Conservation (phyloP, 2,888 invertebrate genomes). For the Pecten maximus region DNA sequence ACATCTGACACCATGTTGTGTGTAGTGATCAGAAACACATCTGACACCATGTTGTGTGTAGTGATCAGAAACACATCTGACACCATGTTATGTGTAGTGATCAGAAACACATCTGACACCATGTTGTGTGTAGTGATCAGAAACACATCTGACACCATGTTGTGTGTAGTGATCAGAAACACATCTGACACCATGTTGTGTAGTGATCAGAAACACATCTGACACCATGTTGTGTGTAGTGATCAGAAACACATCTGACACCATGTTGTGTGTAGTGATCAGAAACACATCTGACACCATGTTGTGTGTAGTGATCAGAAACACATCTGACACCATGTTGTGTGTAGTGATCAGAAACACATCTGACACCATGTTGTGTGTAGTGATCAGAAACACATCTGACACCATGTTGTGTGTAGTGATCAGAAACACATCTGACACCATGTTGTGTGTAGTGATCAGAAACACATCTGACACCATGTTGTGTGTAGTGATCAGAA, state of each 20-base stretch:
- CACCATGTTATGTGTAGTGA: not conserved
- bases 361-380: not conserved
- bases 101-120: not conserved
- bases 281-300: not conserved
- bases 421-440: conserved; percentile 10
- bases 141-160: not conserved
- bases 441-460: not conserved
- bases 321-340: not conserved
- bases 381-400: not conserved
- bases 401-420: too few species aligned
- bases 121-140: too few species aligned
- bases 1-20: not conserved
- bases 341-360: too few species aligned
- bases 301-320: not conserved
- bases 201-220: too few species aligned
- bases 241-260: not conserved
- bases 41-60: too few species aligned
- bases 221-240: not conserved
- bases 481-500: too few species aligned
- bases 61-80: conserved; percentile 6
- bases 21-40: not conserved
- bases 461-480: not conserved
- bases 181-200: not conserved
- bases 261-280: too few species aligned
- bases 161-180: not conserved